These are phyloP conservation scores for Parapristionchus giblindavisi DNA, from an alignment of 2,888 invertebrate genomes.

Conservation along the genomic window DNA sequence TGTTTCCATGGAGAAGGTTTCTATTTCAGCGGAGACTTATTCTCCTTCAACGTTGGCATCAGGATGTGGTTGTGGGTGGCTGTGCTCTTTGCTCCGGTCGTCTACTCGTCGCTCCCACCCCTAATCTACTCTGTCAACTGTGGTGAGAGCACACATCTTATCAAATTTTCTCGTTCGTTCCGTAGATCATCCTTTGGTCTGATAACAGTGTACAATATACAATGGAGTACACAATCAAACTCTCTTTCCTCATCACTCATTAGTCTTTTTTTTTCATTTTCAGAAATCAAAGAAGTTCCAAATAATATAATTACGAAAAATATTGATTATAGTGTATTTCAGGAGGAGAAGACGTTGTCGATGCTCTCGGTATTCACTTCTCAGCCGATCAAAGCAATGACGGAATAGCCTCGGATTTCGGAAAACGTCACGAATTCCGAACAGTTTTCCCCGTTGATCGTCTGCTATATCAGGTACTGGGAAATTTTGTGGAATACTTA, in stretches of 20 bases:
- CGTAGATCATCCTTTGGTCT: too few relatives aligned
- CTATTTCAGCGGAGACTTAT: background rate
- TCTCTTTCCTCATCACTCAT: too few relatives aligned
- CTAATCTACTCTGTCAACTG: conserved; percentile 36
- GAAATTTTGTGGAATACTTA: too few relatives aligned
- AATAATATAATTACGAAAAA: too few relatives aligned
- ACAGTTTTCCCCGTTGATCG: conserved; percentile 5
- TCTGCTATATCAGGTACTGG: conserved; percentile 33
- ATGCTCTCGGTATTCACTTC: conserved; percentile 23
- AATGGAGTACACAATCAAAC: too few relatives aligned
- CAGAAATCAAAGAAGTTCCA: too few relatives aligned
- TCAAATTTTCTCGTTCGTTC: background rate
- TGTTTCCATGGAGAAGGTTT: conserved; percentile 17
- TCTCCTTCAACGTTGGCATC: background rate
- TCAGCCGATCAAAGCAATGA: conserved; percentile 1
- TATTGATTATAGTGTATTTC: background rate
- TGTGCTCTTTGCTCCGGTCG: background rate
- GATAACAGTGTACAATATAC: too few relatives aligned
- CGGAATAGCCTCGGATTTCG: conserved; percentile 20
- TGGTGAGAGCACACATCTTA: conserved; percentile 12
- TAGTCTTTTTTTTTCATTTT: too few relatives aligned
- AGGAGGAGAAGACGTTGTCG: conserved; percentile 30
- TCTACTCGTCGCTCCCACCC: conserved; percentile 9
- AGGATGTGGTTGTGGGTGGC: conserved; percentile 10
- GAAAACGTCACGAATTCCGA: conserved; percentile 8